phyloP scores from a whole-genome alignment of 2,113 vertebrate species.

The Okapia johnstoni region DNA sequence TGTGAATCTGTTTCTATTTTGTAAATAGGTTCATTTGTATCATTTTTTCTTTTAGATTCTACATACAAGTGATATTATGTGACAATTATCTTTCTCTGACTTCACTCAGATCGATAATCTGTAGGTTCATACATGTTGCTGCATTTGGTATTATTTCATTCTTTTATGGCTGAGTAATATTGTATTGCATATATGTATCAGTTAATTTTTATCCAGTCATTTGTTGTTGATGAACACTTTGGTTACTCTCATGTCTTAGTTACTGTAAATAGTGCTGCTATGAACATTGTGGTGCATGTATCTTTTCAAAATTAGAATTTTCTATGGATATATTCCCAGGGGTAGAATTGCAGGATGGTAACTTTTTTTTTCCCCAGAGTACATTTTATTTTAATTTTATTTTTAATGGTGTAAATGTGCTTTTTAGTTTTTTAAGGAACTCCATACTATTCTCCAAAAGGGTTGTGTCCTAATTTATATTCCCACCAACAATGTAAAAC shows the following conservation, averaged over 20 bases:
- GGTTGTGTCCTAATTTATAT: background rate
- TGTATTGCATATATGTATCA: background rate
- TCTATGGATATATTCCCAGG: background rate
- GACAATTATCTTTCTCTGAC: background rate
- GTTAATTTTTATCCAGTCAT: background rate
- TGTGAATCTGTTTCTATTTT: background rate
- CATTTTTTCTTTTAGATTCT: background rate
- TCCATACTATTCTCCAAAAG: background rate
- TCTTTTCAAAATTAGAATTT: background rate
- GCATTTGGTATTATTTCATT: background rate
- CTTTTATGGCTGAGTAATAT: background rate
- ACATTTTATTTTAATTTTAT: background rate
- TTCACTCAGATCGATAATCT: background rate
- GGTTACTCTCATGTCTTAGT: background rate
- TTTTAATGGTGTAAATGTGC: background rate
- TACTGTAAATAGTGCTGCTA: background rate
- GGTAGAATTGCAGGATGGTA: background rate
- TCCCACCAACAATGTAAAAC: background rate
- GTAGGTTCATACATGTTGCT: background rate
- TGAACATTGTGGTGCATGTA: background rate
- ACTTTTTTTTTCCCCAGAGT: background rate
- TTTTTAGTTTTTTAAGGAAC: background rate
- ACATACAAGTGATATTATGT: background rate
- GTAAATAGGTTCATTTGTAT: background rate
- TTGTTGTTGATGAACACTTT: background rate